Base-by-base conservation (phyloP, 2,888 invertebrate species). In the Caenorhabditis sinica region DNA sequence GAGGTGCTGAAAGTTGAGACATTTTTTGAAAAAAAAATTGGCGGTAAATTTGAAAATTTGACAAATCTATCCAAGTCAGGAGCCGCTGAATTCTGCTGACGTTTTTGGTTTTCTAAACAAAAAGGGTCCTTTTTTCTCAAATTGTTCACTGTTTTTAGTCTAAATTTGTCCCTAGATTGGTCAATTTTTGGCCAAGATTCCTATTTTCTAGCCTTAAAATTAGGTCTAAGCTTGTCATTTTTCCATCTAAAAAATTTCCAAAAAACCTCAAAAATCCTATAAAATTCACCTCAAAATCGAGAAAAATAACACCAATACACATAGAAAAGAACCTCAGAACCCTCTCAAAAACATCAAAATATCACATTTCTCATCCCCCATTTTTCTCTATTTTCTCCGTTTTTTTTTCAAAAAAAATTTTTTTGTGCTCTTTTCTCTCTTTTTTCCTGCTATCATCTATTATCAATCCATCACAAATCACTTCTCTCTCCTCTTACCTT, bases 401-500 rank as follows among this genome's bases (percentile, higher is more conserved):
- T 58, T n/a, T n/a, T n/a, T n/a, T n/a, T n/a, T n/a, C n/a, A n/a
- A n/a, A n/a, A n/a, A n/a, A n/a, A n/a, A n/a, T n/a, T n/a, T n/a
- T n/a, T n/a, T n/a, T n/a, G n/a, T n/a, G n/a, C n/a, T 33, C 8
- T 8, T 33, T 8, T 66, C 3, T 51, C 51, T 36, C 13, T 53
- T 36, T 20, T 15, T 45, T 43, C 63, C 25, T 28, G n/a, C n/a
- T n/a, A n/a, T 33, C 33, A 4, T 33, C 33, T 8, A 8, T 33
- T 33, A 33, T 33, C 33, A 33, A 40, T 45, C 45, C n/a, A n/a
- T 73, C 73, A 73, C 13, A 68, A 68, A 75, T 23, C 63, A 75
- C 13, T 65, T 15, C 30, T 36, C 36, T 33, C 53, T 15, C 17
- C 20, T 43, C 77, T 77, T 51, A 79, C 77, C 40, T 79, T 79